Conservation (phyloP, 2,888 invertebrate genomes). For the Chrysotoxum bicinctum region DNA sequence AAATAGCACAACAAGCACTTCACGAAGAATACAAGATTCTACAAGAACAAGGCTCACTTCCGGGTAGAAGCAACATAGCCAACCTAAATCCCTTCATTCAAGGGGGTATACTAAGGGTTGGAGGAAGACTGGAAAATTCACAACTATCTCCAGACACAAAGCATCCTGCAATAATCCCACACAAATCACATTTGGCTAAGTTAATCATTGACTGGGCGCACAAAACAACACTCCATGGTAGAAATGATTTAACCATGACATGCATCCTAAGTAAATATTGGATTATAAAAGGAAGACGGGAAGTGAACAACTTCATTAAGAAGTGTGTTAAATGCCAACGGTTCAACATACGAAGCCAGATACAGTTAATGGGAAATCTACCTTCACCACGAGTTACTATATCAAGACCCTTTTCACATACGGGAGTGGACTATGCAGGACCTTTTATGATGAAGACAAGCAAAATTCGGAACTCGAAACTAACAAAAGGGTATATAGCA, state of each 20-base stretch:
- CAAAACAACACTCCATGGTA: constrained; percentile 1
- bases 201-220: constrained; percentile 8
- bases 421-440: too few relatives aligned
- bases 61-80: background rate
- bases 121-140: constrained; percentile 71
- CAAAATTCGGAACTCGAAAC: too few relatives aligned
- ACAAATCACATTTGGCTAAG: constrained; percentile 1
- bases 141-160: constrained; percentile 33
- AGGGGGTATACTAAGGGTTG: constrained; percentile 72
- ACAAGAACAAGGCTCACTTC: background rate
- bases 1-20: background rate
- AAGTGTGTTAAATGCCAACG: too few relatives aligned
- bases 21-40: background rate
- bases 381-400: too few relatives aligned
- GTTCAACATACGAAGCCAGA: too few relatives aligned
- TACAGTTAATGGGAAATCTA: too few relatives aligned
- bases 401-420: too few relatives aligned
- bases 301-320: too few relatives aligned
- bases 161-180: constrained; percentile 1
- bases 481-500: too few relatives aligned
- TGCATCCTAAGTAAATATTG: too few relatives aligned
- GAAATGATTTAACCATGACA: background rate
- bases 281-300: too few relatives aligned
- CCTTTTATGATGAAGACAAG: too few relatives aligned
- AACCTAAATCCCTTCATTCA: background rate